A percentile compares a stretch with the other conserved stretches of the same genome.
Evolutionary conservation across 2,113 vertebrate genomes (phyloP).

Genomic region (Gymnorhina tibicen): DNA sequence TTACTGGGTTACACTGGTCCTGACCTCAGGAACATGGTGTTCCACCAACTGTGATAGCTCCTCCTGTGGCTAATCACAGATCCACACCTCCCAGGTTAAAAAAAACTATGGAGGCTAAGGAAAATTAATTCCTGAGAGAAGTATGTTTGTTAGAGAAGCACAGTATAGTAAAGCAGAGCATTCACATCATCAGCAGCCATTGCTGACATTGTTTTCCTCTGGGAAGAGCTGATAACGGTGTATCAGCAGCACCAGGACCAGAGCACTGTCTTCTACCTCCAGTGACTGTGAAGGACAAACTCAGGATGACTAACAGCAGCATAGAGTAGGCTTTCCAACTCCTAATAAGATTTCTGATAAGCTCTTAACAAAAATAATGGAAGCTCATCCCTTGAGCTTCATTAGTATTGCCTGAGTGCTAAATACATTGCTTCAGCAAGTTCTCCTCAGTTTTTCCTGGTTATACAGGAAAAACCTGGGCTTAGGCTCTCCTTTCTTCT

Average conservation of each 20-base stretch:
- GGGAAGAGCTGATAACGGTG: background rate
- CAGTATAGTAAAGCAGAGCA: background rate
- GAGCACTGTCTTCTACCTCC: background rate
- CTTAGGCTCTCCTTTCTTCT: background rate
- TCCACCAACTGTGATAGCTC: fast-evolving
- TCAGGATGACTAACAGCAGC: background rate
- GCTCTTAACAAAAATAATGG: background rate
- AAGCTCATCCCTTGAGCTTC: background rate
- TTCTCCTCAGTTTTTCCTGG: background rate
- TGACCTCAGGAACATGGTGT: background rate
- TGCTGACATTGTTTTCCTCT: background rate
- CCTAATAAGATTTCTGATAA: background rate
- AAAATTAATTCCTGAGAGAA: background rate
- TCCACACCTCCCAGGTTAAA: background rate
- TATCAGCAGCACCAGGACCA: background rate
- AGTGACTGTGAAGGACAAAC: background rate
- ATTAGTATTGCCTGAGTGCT: background rate
- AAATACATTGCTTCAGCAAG: background rate
- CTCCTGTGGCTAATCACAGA: background rate
- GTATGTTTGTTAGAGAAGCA: background rate
- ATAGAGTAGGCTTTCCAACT: background rate
- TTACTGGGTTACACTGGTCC: background rate
- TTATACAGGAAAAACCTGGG: background rate
- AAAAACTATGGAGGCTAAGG: background rate
- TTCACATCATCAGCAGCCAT: background rate